Percentiles rank a stretch among this genome's conserved stretches.
Conservation (phyloP, 2,797 vertebrate genomes). For the Diglossa cyanea region DNA sequence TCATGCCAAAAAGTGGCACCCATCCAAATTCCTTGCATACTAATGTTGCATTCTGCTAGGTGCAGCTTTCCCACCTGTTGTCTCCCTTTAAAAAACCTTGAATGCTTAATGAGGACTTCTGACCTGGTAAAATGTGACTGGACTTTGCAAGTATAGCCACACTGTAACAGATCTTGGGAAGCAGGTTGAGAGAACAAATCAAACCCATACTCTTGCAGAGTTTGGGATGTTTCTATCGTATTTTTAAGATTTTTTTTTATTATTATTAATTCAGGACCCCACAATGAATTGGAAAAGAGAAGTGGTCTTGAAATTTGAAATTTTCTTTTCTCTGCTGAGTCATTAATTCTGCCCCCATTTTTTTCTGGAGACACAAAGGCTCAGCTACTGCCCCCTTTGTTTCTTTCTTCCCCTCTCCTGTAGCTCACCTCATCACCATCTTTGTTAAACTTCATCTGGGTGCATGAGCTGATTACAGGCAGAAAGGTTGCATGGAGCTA, state of each 20-base stretch:
- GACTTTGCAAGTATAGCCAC: not conserved
- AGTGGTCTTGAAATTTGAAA: not conserved
- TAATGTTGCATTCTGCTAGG: not conserved
- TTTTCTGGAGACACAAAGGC: not conserved
- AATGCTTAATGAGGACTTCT: not conserved
- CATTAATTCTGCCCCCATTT: not conserved
- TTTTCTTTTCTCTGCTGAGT: not conserved
- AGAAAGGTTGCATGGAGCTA: not conserved
- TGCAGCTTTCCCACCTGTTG: not conserved
- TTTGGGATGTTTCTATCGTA: accelerated
- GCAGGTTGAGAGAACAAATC: not conserved
- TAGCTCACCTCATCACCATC: not conserved
- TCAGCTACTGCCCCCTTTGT: not conserved
- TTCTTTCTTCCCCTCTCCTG: not conserved
- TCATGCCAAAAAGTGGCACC: not conserved
- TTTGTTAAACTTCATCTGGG: not conserved
- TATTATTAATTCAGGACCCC: not conserved
- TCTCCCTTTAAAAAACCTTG: not conserved
- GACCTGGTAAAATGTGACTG: not conserved
- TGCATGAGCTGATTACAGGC: not conserved
- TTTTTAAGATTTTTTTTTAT: not conserved
- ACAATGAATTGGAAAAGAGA: not conserved
- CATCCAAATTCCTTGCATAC: not conserved
- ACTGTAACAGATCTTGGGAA: not conserved
- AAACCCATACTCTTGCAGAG: not conserved